Evolutionary conservation across 1,140 invertebrate genomes (phyloP).

Genomic region (Leptopilina clavipes): DNA sequence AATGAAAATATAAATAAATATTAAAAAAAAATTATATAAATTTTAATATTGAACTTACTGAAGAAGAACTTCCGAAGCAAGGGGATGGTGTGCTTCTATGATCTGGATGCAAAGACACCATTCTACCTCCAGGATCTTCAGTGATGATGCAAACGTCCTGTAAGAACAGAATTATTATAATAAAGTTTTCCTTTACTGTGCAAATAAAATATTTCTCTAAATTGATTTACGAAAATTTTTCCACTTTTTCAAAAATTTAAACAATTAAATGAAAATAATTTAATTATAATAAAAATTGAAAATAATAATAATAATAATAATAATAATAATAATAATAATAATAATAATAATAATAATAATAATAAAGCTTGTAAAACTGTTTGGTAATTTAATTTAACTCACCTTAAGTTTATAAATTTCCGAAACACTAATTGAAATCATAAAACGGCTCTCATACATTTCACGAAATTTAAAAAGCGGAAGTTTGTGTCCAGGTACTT

Average conservation of each 20-base stretch:
- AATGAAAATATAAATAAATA: too few species aligned
- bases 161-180: not conserved
- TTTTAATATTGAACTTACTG: conserved; percentile 55
- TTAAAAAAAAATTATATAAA: too few species aligned
- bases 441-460: conserved; percentile 88
- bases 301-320: not conserved
- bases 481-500: conserved; percentile 85
- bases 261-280: not conserved
- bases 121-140: conserved; percentile 82
- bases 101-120: conserved; percentile 79
- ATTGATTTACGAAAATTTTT: too few species aligned
- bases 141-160: conserved; percentile 84
- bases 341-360: not conserved
- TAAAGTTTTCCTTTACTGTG: too few species aligned
- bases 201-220: too few species aligned
- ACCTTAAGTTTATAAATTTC: conserved; percentile 86
- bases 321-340: not conserved
- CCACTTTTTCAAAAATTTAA: too few species aligned
- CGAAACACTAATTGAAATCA: conserved; percentile 85
- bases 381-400: not conserved
- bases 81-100: conserved; percentile 77
- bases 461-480: conserved; percentile 91
- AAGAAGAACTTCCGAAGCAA: conserved; percentile 66
- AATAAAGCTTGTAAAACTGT: too few species aligned
- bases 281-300: not conserved